Conservation (phyloP, 1,140 invertebrate species). For the Lordiphosa clarofinis region DNA sequence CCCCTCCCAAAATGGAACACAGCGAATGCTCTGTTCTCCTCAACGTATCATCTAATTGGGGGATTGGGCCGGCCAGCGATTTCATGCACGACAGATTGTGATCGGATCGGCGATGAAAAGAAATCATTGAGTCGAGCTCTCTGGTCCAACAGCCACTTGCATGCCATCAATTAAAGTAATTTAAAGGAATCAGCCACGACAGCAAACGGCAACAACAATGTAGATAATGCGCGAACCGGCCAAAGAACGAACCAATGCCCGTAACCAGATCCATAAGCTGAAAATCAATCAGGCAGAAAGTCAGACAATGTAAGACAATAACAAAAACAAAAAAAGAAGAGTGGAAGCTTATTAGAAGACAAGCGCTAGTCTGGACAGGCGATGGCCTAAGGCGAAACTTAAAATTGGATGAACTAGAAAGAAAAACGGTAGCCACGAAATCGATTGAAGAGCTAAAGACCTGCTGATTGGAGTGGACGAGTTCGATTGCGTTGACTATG, state of each 20-base stretch:
- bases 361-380: conserved; percentile 1
- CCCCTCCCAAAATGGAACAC: conserved; percentile 29
- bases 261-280: conserved; percentile 70
- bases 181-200: conserved; percentile 62
- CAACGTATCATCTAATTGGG: conserved; percentile 17
- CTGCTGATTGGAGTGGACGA: conserved; percentile 44
- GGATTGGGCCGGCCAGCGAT: conserved; percentile 22
- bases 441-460: conserved; percentile 68
- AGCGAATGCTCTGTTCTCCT: conserved; percentile 23
- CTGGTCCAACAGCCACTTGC: conserved; percentile 28
- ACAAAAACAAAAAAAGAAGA: conserved; percentile 29
- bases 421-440: conserved; percentile 65
- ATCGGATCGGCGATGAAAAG: conserved; percentile 49
- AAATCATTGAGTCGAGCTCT: conserved; percentile 48
- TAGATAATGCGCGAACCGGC: conserved; percentile 37
- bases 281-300: conserved; percentile 72
- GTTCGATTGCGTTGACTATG: conserved; percentile 36
- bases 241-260: conserved; percentile 40
- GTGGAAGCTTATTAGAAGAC: conserved; percentile 20
- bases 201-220: conserved; percentile 29
- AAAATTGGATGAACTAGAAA: conserved; percentile 62
- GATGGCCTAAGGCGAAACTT: conserved; percentile 28
- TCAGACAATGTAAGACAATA: conserved; percentile 25
- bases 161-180: conserved; percentile 75
- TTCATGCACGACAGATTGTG: conserved; percentile 63